These are phyloP conservation scores for Cetonia aurata DNA, from an alignment of 2,888 invertebrate species.

Conservation along the genomic window DNA sequence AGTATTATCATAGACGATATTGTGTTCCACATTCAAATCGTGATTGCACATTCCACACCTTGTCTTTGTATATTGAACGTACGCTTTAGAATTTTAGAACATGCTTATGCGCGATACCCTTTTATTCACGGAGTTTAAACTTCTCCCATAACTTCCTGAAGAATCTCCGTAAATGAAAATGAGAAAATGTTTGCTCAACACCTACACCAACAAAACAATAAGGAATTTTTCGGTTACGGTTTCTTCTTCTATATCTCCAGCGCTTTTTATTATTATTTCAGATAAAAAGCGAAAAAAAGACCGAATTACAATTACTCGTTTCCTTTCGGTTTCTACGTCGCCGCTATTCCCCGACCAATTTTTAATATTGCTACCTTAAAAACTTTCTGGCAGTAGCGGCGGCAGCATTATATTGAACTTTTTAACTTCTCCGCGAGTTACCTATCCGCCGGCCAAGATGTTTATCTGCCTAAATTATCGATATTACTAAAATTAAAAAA, in stretches of 20 bases:
- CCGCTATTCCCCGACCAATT: constrained; percentile 50
- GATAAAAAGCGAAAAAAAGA: constrained; percentile 38
- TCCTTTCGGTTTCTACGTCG: constrained; percentile 44
- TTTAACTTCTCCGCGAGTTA: constrained; percentile 18
- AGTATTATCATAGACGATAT: too few species aligned
- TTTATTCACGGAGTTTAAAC: constrained; percentile 13
- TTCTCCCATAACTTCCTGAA: constrained; percentile 11
- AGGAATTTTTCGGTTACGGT: constrained; percentile 8
- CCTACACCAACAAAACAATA: constrained; percentile 6
- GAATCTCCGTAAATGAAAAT: constrained; percentile 29
- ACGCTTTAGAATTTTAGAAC: background rate
- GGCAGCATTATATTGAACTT: constrained; percentile 42
- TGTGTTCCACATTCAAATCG: too few species aligned
- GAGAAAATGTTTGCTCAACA: constrained; percentile 14
- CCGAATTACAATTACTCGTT: constrained; percentile 50
- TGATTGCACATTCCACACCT: too few species aligned
- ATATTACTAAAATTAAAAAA: constrained; percentile 44
- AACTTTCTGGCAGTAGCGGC: constrained; percentile 34
- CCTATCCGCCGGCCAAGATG: constrained; percentile 30
- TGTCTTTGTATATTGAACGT: too few species aligned
- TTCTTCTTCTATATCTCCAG: constrained; percentile 9
- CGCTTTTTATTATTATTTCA: constrained; percentile 24
- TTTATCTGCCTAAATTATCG: constrained; percentile 45
- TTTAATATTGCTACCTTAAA: constrained; percentile 52
- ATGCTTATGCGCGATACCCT: background rate